A percentile compares a stretch with the other conserved stretches of the same genome.
phyloP scores from a whole-genome alignment of 1,140 invertebrate species.

The Phocides pigmalion region DNA sequence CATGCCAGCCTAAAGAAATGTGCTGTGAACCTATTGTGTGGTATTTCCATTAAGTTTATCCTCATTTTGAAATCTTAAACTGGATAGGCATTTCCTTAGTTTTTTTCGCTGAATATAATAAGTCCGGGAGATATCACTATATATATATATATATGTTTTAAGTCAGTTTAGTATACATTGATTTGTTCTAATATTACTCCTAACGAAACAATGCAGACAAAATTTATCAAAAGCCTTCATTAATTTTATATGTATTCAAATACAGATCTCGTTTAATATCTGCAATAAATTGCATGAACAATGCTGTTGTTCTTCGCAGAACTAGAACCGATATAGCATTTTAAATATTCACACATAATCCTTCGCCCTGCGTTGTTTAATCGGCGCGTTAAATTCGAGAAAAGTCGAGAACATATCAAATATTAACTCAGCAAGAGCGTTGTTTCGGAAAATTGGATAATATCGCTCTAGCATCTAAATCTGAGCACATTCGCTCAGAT shows the following conservation, averaged over 20 bases:
- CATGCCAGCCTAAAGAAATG: not conserved
- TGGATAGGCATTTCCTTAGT: too few species aligned
- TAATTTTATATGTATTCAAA: conserved; percentile 29
- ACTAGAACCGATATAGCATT: conserved; percentile 81
- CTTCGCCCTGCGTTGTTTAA: conserved; percentile 79
- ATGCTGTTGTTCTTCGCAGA: conserved; percentile 56
- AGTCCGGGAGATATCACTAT: too few species aligned
- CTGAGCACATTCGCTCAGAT: conserved; percentile 62
- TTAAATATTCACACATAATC: conserved; percentile 82
- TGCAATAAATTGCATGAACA: conserved; percentile 59
- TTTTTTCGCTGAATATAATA: too few species aligned
- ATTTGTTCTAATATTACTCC: too few species aligned
- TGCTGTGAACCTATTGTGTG: too few species aligned
- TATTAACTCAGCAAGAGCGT: conserved; percentile 74
- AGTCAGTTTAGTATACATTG: too few species aligned
- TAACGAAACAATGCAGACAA: conserved; percentile 9
- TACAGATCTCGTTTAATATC: conserved; percentile 12
- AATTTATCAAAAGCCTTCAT: conserved; percentile 30
- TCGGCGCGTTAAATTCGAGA: conserved; percentile 81
- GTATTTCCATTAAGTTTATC: too few species aligned
- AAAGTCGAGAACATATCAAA: conserved; percentile 82
- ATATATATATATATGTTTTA: too few species aligned
- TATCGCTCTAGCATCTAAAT: conserved; percentile 76
- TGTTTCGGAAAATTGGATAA: conserved; percentile 80
- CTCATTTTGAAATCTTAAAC: too few species aligned